Evolutionary conservation across 1,140 invertebrate species (phyloP).

Genomic region (Steinernema feltiae): DNA sequence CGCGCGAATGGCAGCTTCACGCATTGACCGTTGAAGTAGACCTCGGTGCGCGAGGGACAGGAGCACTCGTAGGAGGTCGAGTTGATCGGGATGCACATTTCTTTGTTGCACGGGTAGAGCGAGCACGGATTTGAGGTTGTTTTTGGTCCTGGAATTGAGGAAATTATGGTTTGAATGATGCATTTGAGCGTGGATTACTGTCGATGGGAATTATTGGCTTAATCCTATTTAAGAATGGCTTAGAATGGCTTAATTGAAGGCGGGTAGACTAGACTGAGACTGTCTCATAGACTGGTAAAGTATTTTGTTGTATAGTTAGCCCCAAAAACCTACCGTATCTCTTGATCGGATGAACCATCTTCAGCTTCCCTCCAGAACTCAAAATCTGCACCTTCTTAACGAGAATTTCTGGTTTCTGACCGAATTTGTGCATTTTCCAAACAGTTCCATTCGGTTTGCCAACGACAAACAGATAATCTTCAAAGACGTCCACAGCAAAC

Average conservation of each 20-base stretch:
- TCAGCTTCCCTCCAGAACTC: background rate
- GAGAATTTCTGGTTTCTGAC: background rate
- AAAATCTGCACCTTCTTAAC: background rate
- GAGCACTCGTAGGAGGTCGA: background rate
- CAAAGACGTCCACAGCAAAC: background rate
- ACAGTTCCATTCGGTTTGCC: slow-evolving; percentile 4
- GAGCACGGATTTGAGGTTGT: no score
- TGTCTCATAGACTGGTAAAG: no score
- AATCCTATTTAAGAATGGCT: no score
- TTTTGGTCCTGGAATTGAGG: no score
- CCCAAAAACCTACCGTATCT: slow-evolving; percentile 12
- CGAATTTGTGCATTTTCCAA: slow-evolving; percentile 2
- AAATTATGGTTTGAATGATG: no score
- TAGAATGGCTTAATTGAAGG: no score
- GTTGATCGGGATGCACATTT: background rate
- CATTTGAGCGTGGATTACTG: no score
- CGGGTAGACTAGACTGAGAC: no score
- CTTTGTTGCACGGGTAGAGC: background rate
- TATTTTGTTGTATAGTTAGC: no score
- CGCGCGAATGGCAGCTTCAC: background rate
- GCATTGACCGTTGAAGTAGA: background rate
- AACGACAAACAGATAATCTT: background rate
- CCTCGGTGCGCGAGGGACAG: background rate
- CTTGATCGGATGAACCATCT: slow-evolving; percentile 3
- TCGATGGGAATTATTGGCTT: no score